Conservation (phyloP, 2,888 invertebrate species). For the Melanotus villosus region DNA sequence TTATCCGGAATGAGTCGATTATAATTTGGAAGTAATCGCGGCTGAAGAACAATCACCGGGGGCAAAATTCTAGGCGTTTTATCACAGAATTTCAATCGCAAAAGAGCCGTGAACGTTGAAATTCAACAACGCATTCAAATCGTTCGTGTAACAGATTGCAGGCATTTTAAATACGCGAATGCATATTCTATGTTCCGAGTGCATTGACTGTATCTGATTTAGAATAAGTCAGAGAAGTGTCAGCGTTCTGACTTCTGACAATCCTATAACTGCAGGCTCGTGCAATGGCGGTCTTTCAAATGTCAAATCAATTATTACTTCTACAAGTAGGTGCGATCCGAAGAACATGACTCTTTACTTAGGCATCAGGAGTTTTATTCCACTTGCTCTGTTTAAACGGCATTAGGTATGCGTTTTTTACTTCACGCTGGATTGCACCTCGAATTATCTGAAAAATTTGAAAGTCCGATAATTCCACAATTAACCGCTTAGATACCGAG, state of each 20-base stretch:
- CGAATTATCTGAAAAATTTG: conserved; percentile 24
- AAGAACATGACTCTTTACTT: conserved; percentile 55
- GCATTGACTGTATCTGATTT: conserved; percentile 50
- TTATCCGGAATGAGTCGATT: conserved; percentile 32
- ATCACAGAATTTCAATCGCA: not conserved
- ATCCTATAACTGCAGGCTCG: conserved; percentile 27
- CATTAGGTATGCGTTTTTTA: conserved; percentile 22
- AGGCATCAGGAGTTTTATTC: conserved; percentile 33
- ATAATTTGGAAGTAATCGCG: conserved; percentile 14
- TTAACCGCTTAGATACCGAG: not conserved
- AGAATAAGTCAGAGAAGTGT: conserved; percentile 42
- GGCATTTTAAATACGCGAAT: conserved; percentile 23
- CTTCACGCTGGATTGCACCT: conserved; percentile 18
- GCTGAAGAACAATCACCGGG: not conserved
- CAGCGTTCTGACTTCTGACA: conserved; percentile 17
- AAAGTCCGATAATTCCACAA: conserved; percentile 22
- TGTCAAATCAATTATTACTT: conserved; percentile 55
- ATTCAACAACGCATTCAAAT: conserved; percentile 13
- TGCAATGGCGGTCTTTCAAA: conserved; percentile 51
- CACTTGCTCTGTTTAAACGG: conserved; percentile 8
- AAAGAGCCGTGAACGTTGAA: conserved; percentile 3
- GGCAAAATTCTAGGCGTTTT: not conserved
- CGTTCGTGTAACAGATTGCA: too few relatives aligned
- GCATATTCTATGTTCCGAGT: conserved; percentile 37
- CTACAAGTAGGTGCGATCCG: conserved; percentile 48